Conservation (phyloP, 2,888 invertebrate species). For the Lasioglossum figueresi region DNA sequence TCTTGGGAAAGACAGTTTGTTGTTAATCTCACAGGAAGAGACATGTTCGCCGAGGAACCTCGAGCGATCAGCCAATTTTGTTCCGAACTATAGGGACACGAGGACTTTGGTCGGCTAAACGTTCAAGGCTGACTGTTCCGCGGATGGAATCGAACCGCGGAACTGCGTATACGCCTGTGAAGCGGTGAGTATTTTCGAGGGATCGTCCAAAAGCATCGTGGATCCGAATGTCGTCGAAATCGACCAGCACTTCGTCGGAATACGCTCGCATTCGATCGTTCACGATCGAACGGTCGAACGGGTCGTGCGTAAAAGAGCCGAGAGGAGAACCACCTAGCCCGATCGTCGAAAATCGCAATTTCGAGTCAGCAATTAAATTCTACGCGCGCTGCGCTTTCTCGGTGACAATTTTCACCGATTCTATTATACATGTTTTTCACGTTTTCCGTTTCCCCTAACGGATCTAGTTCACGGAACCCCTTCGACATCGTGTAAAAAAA, state of each 20-base stretch:
- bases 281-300: background rate
- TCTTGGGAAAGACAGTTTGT: background rate
- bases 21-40: background rate
- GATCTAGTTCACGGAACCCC: conserved; percentile 18
- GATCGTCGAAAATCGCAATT: background rate
- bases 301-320: background rate
- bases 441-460: background rate
- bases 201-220: conserved; percentile 5
- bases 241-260: conserved; percentile 12
- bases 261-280: conserved; percentile 17
- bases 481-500: conserved; percentile 61
- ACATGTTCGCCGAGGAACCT: background rate
- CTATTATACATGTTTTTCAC: background rate
- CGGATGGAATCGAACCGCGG: conserved; percentile 6
- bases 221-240: conserved; percentile 17
- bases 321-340: background rate
- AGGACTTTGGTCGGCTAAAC: background rate
- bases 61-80: background rate
- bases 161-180: conserved; percentile 13
- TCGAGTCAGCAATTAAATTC: background rate
- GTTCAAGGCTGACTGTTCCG: background rate
- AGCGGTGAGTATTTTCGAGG: conserved; percentile 42
- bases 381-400: background rate
- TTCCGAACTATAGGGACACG: no score
- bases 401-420: background rate